phyloP scores from a whole-genome alignment of 1,140 invertebrate genomes.

The Rhyzopertha dominica region DNA sequence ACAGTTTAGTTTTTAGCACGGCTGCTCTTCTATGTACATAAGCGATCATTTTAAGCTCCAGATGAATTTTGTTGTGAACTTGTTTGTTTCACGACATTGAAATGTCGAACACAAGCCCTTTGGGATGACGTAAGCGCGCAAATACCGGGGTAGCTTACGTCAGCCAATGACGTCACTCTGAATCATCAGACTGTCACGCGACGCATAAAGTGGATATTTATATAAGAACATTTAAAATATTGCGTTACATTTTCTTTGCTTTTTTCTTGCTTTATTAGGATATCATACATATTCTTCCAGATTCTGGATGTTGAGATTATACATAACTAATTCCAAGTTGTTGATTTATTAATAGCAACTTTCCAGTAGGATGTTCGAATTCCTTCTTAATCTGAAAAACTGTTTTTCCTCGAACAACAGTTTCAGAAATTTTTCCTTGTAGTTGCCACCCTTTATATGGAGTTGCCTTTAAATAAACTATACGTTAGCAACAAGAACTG shows the following conservation, averaged over 20 bases:
- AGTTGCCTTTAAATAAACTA: constrained; percentile 47
- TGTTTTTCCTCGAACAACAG: constrained; percentile 54
- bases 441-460: constrained; percentile 54
- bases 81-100: constrained; percentile 3
- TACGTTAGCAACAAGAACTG: constrained; percentile 33
- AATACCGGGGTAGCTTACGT: constrained; percentile 29
- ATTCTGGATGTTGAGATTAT: no score
- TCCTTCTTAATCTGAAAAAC: constrained; percentile 50
- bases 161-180: constrained; percentile 34
- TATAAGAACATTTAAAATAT: no score
- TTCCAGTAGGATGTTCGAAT: constrained; percentile 42
- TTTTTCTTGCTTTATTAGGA: no score
- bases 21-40: not conserved
- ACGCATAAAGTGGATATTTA: no score
- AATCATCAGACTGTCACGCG: constrained; percentile 26
- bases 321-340: no score
- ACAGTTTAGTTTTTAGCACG: constrained; percentile 2
- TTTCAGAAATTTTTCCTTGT: constrained; percentile 54
- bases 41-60: not conserved
- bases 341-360: no score
- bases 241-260: no score
- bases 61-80: not conserved
- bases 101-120: constrained; percentile 12
- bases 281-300: no score
- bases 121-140: constrained; percentile 23